Evolutionary conservation across 2,888 invertebrate genomes (phyloP).

Genomic region (Clostera curtula): DNA sequence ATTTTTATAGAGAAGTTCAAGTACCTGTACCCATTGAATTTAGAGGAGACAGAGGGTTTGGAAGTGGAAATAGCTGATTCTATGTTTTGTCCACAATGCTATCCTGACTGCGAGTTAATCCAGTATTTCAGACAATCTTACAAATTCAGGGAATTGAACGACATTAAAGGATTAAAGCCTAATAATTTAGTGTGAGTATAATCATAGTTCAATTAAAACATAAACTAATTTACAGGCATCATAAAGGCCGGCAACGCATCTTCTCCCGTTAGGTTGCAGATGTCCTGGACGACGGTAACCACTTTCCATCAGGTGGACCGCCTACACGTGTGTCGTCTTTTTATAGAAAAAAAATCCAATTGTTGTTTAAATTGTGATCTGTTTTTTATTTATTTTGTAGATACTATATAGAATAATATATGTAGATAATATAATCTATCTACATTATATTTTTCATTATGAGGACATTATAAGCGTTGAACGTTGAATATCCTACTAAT

Average conservation of each 20-base stretch:
- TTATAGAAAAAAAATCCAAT: too few relatives aligned
- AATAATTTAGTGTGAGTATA: conserved; percentile 16
- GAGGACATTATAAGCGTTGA: too few relatives aligned
- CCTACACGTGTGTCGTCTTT: too few relatives aligned
- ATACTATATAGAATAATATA: too few relatives aligned
- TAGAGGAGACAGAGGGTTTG: conserved; percentile 36
- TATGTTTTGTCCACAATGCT: conserved; percentile 72
- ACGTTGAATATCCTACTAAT: too few relatives aligned
- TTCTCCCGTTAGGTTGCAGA: too few relatives aligned
- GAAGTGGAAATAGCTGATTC: conserved; percentile 70
- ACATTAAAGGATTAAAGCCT: conserved; percentile 2
- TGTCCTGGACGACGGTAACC: too few relatives aligned
- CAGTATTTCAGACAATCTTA: conserved; percentile 41
- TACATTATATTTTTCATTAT: too few relatives aligned
- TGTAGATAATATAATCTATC: neutral
- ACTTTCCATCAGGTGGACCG: too few relatives aligned
- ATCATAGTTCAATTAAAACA: neutral
- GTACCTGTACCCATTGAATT: conserved; percentile 36
- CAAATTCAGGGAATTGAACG: conserved; percentile 14
- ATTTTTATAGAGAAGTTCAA: conserved; percentile 45
- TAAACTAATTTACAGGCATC: too few relatives aligned
- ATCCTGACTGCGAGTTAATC: conserved; percentile 71
- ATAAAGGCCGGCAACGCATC: too few relatives aligned
- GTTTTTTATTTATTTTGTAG: neutral
- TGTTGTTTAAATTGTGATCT: neutral